phyloP scores from a whole-genome alignment of 2,797 vertebrate species.

The Mastacembelus armatus region DNA sequence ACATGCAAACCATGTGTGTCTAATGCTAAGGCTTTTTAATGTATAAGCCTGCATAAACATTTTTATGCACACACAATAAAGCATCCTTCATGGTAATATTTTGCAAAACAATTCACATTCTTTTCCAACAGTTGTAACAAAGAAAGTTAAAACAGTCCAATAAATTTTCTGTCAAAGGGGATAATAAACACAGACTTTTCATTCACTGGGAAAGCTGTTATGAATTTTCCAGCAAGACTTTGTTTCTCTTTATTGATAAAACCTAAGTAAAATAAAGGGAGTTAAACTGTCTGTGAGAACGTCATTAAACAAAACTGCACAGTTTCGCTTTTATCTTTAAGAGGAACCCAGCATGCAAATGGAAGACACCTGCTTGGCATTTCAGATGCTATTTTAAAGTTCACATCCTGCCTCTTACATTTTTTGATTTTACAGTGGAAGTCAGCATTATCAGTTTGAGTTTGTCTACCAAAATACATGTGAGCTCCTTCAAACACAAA shows the following conservation, averaged over 20 bases:
- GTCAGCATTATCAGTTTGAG: neutral
- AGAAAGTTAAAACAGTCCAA: too few species aligned
- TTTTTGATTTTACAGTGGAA: constrained; percentile 5
- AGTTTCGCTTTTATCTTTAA: constrained; percentile 9
- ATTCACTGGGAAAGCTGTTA: neutral
- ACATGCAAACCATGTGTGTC: too few species aligned
- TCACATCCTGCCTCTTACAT: neutral
- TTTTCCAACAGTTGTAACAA: too few species aligned
- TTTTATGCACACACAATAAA: too few species aligned
- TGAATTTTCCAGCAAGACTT: neutral
- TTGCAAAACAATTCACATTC: neutral
- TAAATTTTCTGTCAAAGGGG: too few species aligned
- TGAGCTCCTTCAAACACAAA: too few species aligned
- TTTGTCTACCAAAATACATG: neutral
- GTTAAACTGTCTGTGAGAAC: neutral
- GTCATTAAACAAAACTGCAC: neutral
- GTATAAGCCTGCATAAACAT: neutral
- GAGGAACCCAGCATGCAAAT: constrained; percentile 31
- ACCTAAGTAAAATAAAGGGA: constrained; percentile 16
- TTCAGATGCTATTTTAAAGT: constrained; percentile 11
- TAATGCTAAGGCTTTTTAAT: too few species aligned
- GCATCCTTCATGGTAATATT: too few species aligned
- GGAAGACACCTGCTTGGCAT: constrained; percentile 5
- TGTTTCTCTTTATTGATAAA: constrained; percentile 15
- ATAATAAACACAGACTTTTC: too few species aligned